Conservation (phyloP, 2,888 invertebrate genomes). For the Cistogaster globosa region DNA sequence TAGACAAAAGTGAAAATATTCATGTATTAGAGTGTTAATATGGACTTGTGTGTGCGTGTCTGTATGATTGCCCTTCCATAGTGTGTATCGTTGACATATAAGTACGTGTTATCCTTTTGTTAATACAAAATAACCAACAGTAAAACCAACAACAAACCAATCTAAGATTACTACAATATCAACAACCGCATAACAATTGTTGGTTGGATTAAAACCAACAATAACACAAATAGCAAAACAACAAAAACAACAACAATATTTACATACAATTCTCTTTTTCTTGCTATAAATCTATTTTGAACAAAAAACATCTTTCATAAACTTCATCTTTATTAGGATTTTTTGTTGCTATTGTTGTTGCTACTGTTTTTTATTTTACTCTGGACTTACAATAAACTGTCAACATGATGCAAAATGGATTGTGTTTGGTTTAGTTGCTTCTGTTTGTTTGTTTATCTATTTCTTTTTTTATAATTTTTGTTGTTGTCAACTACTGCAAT, state of each 20-base stretch:
- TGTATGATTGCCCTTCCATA: neutral
- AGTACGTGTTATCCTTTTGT: conserved; percentile 67
- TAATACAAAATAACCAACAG: conserved; percentile 66
- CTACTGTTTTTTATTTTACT: conserved; percentile 10
- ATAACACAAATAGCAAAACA: conserved; percentile 5
- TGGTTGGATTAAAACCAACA: conserved; percentile 35
- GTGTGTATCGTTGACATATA: conserved; percentile 54
- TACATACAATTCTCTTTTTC: conserved; percentile 14
- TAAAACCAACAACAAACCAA: conserved; percentile 56
- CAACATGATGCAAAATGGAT: conserved; percentile 24
- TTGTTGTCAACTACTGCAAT: conserved; percentile 66
- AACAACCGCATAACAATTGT: conserved; percentile 24
- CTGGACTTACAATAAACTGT: conserved; percentile 54
- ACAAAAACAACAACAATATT: conserved; percentile 22
- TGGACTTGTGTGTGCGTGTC: neutral
- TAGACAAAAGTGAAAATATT: neutral
- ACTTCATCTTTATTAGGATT: conserved; percentile 12
- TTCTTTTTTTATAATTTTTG: neutral
- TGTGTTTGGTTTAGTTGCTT: conserved; percentile 17
- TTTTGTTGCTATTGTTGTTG: conserved; percentile 31
- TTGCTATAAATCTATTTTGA: conserved; percentile 35
- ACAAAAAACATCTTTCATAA: conserved; percentile 51
- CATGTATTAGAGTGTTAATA: neutral
- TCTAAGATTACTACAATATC: conserved; percentile 29
- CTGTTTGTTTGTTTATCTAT: conserved; percentile 18